These are phyloP conservation scores for Patiria pectinifera DNA, from an alignment of 53 echinoderm and acorn worm genomes.

Conservation along the genomic window DNA sequence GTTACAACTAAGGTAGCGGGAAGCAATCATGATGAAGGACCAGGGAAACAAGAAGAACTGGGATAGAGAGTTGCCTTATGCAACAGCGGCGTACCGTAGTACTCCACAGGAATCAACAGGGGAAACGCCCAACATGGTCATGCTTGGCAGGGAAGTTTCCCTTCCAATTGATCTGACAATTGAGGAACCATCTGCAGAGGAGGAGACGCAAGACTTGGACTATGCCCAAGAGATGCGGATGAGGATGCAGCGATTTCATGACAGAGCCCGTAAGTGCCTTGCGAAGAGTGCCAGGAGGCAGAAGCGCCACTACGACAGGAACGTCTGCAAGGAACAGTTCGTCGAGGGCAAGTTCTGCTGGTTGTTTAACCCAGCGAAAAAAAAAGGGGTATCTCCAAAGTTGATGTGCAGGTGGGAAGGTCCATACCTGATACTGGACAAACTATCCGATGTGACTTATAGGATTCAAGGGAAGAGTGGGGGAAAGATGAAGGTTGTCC, in stretches of 20 bases:
- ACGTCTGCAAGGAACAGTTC: not conserved
- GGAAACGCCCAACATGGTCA: no score
- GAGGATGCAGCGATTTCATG: slow-evolving; percentile 27
- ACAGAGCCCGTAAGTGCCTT: not conserved
- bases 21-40: no score
- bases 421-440: slow-evolving; percentile 24
- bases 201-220: not conserved
- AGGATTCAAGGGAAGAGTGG: slow-evolving; percentile 7
- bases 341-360: slow-evolving; percentile 6
- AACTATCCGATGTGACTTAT: slow-evolving; percentile 27
- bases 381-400: slow-evolving; percentile 28
- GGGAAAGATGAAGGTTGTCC: slow-evolving; percentile 23
- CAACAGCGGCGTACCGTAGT: no score
- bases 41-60: no score
- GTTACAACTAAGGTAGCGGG: no score
- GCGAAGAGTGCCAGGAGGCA: not conserved
- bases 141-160: no score
- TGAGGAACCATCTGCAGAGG: no score
- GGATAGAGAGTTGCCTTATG: no score
- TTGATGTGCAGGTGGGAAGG: slow-evolving; percentile 30
- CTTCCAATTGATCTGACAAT: no score
- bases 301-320: not conserved
- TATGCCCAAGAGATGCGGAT: not conserved
- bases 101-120: no score
- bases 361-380: slow-evolving; percentile 38